Evolutionary conservation across 2,888 invertebrate genomes (phyloP).

Genomic region (Chymomyza caudatula): DNA sequence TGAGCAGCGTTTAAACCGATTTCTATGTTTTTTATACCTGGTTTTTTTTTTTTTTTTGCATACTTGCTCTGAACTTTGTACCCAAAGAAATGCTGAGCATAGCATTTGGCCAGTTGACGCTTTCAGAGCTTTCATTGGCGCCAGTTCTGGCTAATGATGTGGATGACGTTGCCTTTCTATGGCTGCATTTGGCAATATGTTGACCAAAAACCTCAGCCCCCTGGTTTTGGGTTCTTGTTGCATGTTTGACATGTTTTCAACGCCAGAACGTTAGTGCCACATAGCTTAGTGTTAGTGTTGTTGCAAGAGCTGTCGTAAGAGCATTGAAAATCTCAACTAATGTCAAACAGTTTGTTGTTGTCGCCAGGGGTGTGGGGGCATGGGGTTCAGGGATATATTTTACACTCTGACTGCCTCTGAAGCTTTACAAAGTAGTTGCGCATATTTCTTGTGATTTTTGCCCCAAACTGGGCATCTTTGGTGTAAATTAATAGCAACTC

Average conservation of each 20-base stretch:
- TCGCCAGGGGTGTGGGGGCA: slow-evolving; percentile 1
- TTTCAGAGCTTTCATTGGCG: slow-evolving; percentile 19
- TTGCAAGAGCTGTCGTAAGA: neutral
- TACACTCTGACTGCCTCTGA: neutral
- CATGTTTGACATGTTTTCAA: slow-evolving; percentile 40
- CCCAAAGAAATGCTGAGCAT: slow-evolving; percentile 29
- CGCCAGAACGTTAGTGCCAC: slow-evolving; percentile 5
- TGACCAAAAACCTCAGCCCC: neutral
- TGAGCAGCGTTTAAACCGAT: slow-evolving; percentile 44
- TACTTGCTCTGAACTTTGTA: slow-evolving; percentile 32
- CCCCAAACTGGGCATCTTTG: neutral
- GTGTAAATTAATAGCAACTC: slow-evolving; percentile 1
- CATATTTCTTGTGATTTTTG: slow-evolving; percentile 52
- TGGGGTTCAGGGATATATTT: neutral
- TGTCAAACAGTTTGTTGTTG: slow-evolving; percentile 63
- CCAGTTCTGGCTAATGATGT: slow-evolving; percentile 36
- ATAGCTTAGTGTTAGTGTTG: neutral
- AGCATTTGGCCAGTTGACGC: slow-evolving; percentile 24
- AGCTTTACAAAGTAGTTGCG: slow-evolving; percentile 51
- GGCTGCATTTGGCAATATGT: slow-evolving; percentile 38
- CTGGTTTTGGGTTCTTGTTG: neutral
- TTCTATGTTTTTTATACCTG: slow-evolving; percentile 25
- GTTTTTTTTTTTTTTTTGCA: slow-evolving; percentile 11
- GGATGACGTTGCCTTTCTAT: slow-evolving; percentile 46
- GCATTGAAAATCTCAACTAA: slow-evolving; percentile 65